Percentiles rank a stretch among this genome's conserved stretches.
These are phyloP conservation scores for Calidris pugnax DNA, from an alignment of 2,113 vertebrate species.

Conservation along the genomic window DNA sequence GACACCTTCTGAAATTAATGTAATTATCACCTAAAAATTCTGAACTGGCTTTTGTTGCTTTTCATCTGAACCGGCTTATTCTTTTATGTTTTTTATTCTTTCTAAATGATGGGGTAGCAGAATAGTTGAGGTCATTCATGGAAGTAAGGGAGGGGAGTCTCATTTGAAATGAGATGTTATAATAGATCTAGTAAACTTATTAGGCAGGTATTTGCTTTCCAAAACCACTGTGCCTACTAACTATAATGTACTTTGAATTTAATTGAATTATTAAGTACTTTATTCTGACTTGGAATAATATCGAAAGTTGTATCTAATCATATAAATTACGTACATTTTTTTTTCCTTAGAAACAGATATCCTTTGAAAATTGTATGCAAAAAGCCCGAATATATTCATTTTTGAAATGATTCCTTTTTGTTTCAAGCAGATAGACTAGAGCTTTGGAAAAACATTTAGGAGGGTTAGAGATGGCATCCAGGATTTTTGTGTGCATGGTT, in stretches of 20 bases:
- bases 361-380: background rate
- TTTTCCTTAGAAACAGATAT: background rate
- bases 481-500: background rate
- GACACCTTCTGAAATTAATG: background rate
- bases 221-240: background rate
- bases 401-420: background rate
- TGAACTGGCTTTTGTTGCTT: background rate
- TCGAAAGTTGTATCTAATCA: background rate
- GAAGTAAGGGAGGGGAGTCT: background rate
- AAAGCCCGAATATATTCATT: background rate
- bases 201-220: constrained; percentile 18
- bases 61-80: background rate
- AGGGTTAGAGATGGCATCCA: background rate
- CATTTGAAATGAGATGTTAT: background rate
- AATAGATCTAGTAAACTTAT: background rate
- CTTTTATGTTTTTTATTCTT: background rate
- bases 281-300: background rate
- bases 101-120: background rate
- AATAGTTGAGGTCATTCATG: constrained; percentile 44
- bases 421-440: background rate
- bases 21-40: background rate
- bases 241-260: background rate
- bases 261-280: background rate
- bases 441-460: background rate
- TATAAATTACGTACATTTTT: background rate